phyloP scores from a whole-genome alignment of 2,113 vertebrate genomes.

The Chionodraco myersi region DNA sequence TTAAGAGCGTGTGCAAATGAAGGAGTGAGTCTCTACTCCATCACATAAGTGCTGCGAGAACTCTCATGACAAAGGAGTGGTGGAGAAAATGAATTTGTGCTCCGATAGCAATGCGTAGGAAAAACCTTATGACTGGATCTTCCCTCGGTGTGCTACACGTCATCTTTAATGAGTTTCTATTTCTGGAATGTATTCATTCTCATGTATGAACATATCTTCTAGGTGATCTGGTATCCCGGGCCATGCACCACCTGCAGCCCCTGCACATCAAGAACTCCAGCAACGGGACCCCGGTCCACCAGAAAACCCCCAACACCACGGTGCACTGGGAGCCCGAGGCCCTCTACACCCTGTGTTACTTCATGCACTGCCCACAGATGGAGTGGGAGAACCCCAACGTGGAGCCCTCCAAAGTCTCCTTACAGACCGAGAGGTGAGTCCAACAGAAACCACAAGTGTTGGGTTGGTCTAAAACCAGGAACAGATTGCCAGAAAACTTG shows the following conservation, averaged over 20 bases:
- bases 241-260: slow-evolving; percentile 97
- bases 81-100: slow-evolving; percentile 36
- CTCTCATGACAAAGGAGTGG: slow-evolving; percentile 22
- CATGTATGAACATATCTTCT: slow-evolving; percentile 5
- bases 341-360: slow-evolving; percentile 97
- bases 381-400: slow-evolving; percentile 99
- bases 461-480: not conserved
- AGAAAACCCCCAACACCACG: slow-evolving; percentile 82
- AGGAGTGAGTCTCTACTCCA: slow-evolving; percentile 9
- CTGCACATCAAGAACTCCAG: slow-evolving; percentile 91
- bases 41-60: slow-evolving; percentile 15
- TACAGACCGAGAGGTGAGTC: slow-evolving; percentile 95
- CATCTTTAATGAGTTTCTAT: not conserved
- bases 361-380: slow-evolving; percentile 99
- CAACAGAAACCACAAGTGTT: not conserved
- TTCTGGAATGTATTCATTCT: not conserved
- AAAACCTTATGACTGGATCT: slow-evolving; percentile 11
- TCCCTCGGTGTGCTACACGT: not conserved
- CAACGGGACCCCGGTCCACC: slow-evolving; percentile 92
- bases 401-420: slow-evolving; percentile 94
- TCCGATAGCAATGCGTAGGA: slow-evolving; percentile 32
- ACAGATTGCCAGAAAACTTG: not conserved
- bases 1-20: slow-evolving; percentile 40
- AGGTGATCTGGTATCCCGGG: slow-evolving; percentile 96
- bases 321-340: slow-evolving; percentile 98